Conservation (phyloP, 2,797 vertebrate genomes). For the Pristis pectinata region DNA sequence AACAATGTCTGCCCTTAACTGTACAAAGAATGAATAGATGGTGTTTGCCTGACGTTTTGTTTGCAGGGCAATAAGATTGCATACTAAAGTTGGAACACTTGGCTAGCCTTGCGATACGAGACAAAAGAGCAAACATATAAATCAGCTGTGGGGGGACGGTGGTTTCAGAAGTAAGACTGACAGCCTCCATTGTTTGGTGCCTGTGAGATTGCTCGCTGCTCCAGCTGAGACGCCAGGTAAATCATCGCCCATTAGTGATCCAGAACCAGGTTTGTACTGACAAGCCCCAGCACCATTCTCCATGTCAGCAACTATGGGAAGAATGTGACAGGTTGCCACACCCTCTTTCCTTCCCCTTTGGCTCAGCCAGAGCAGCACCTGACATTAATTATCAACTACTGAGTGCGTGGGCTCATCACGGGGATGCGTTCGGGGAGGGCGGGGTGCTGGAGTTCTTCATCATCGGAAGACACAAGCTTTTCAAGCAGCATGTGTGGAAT, state of each 20-base stretch:
- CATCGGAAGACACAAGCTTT: neutral
- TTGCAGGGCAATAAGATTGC: neutral
- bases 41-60: conserved; percentile 14
- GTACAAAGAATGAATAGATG: conserved; percentile 18
- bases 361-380: neutral
- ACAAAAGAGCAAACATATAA: conserved; percentile 32
- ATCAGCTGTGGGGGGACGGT: neutral
- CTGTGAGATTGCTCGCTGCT: neutral
- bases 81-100: neutral
- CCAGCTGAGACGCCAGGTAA: conserved; percentile 12
- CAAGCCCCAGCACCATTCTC: conserved; percentile 6
- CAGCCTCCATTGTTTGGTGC: conserved; percentile 12
- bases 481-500: neutral
- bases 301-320: neutral
- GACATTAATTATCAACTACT: neutral
- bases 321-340: conserved; percentile 27
- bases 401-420: too few relatives aligned
- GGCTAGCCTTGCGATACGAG: neutral
- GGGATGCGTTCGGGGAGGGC: too few relatives aligned
- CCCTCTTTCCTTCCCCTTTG: neutral
- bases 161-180: neutral
- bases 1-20: conserved; percentile 15
- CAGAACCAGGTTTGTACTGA: conserved; percentile 20
- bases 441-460: too few relatives aligned
- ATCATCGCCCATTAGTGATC: conserved; percentile 25